These are phyloP conservation scores for Tribolium freemani DNA, from an alignment of 2,888 invertebrate genomes.

Conservation along the genomic window DNA sequence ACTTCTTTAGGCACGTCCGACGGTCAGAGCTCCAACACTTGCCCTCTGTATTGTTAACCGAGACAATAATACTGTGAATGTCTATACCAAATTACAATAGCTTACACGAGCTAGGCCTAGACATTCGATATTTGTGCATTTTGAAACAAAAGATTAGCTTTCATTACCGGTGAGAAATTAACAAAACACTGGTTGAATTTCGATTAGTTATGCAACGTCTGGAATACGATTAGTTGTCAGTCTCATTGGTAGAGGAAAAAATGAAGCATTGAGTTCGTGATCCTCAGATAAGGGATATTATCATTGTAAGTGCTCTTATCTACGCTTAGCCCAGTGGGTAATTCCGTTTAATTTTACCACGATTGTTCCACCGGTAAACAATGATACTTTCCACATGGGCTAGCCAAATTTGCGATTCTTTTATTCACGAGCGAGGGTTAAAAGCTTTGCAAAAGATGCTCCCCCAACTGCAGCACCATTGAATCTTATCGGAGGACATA, in stretches of 20 bases:
- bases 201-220: constrained; percentile 36
- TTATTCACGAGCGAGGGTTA: neutral
- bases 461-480: constrained; percentile 4
- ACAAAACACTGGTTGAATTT: constrained; percentile 40
- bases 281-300: constrained; percentile 27
- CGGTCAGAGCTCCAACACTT: constrained; percentile 44
- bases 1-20: constrained; percentile 51
- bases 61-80: constrained; percentile 47
- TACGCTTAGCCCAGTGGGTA: constrained; percentile 31
- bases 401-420: constrained; percentile 14
- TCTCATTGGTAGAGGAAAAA: neutral
- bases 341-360: constrained; percentile 37
- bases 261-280: neutral
- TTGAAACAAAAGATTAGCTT: constrained; percentile 44
- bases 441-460: constrained; percentile 5
- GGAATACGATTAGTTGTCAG: constrained; percentile 23
- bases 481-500: neutral
- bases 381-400: constrained; percentile 22
- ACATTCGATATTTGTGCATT: constrained; percentile 43
- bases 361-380: constrained; percentile 23
- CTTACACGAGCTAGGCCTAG: constrained; percentile 35
- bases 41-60: constrained; percentile 46
- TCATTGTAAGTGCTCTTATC: constrained; percentile 34
- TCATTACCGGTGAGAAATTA: constrained; percentile 39
- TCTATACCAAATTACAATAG: constrained; percentile 45